Percentiles rank a stretch among this genome's conserved stretches.
Conservation (phyloP, 2,797 vertebrate species). For the Gephyroberyx darwinii region DNA sequence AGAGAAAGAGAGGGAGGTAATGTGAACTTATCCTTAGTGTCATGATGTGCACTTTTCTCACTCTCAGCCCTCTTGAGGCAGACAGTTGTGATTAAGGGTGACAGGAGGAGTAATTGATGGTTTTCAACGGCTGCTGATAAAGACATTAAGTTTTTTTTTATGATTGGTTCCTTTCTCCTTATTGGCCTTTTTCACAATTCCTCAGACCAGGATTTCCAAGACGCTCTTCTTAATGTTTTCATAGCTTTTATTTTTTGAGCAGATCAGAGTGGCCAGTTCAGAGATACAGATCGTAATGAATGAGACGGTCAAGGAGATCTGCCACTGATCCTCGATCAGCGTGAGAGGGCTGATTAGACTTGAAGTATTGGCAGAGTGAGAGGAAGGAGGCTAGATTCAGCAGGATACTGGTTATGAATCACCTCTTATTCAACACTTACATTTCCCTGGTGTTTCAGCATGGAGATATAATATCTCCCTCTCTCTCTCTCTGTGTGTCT, state of each 20-base stretch:
- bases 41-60: slow-evolving; percentile 27
- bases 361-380: slow-evolving; percentile 39
- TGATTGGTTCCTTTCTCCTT: slow-evolving; percentile 45
- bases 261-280: slow-evolving; percentile 47
- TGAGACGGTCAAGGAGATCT: slow-evolving; percentile 51
- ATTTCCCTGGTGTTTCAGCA: slow-evolving; percentile 33
- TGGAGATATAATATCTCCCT: slow-evolving; percentile 45
- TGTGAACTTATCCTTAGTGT: slow-evolving; percentile 16
- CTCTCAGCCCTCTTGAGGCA: slow-evolving; percentile 23
- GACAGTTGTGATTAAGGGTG: slow-evolving; percentile 41
- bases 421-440: slow-evolving; percentile 53
- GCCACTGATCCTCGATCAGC: slow-evolving; percentile 49
- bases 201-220: slow-evolving; percentile 58
- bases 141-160: slow-evolving; percentile 10
- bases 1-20: slow-evolving; percentile 16
- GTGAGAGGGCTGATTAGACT: slow-evolving; percentile 44
- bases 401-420: slow-evolving; percentile 41
- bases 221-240: neutral
- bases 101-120: slow-evolving; percentile 25
- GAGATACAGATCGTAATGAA: slow-evolving; percentile 41
- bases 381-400: slow-evolving; percentile 25
- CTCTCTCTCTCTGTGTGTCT: slow-evolving; percentile 43
- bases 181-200: slow-evolving; percentile 69
- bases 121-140: slow-evolving; percentile 29
- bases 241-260: slow-evolving; percentile 20